phyloP scores from a whole-genome alignment of 1,140 invertebrate genomes.

The Coboldia fuscipes region DNA sequence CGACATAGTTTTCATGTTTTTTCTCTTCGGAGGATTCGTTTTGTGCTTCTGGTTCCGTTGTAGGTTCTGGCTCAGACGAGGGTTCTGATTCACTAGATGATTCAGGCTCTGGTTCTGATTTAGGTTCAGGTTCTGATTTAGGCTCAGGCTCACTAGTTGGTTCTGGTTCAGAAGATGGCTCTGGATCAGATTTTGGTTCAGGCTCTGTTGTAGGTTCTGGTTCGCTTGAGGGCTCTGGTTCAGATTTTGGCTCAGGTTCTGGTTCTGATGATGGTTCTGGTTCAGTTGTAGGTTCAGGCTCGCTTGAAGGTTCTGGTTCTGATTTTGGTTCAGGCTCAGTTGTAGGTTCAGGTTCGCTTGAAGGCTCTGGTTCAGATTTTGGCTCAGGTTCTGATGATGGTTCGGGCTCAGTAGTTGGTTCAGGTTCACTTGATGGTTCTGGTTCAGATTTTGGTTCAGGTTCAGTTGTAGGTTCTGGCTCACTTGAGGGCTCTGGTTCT shows the following conservation, averaged over 20 bases:
- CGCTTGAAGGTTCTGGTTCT: constrained; percentile 9
- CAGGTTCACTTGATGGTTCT: constrained; percentile 5
- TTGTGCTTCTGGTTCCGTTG: constrained; percentile 10
- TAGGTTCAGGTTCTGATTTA: constrained; percentile 14
- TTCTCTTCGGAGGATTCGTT: constrained; percentile 12
- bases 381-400: constrained; percentile 14
- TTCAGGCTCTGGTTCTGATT: constrained; percentile 15
- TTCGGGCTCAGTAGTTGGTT: constrained; percentile 12
- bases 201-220: constrained; percentile 12
- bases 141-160: constrained; percentile 11
- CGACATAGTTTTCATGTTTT: constrained; percentile 5
- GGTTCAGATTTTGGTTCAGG: constrained; percentile 6
- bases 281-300: constrained; percentile 8
- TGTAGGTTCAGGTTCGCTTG: constrained; percentile 15
- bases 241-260: constrained; percentile 11
- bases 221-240: constrained; percentile 12
- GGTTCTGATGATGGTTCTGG: constrained; percentile 6
- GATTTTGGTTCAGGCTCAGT: constrained; percentile 12
- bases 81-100: constrained; percentile 13
- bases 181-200: constrained; percentile 5
- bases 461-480: constrained; percentile 12
- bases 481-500: too few relatives aligned
- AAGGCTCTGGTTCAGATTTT: constrained; percentile 17
- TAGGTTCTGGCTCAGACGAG: constrained; percentile 11
- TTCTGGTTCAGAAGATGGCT: constrained; percentile 6